Conservation (phyloP, 2,888 invertebrate species). For the Polymixis lichenea region DNA sequence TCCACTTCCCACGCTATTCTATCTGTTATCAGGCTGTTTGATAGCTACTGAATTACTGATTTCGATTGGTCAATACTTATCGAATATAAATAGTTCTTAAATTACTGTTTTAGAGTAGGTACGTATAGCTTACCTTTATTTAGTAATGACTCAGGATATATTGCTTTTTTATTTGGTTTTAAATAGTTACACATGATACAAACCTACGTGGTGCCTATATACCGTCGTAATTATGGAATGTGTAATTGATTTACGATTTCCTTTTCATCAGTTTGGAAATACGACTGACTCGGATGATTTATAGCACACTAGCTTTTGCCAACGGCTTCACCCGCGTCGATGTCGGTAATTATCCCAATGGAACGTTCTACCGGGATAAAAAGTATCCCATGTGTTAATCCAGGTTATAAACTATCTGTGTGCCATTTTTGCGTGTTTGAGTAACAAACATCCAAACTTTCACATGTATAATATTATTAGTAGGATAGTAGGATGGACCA, state of each 20-base stretch:
- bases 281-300: slow-evolving; percentile 23
- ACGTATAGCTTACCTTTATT: slow-evolving; percentile 1
- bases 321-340: too few species aligned
- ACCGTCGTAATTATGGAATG: slow-evolving; percentile 1
- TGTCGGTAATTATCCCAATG: too few species aligned
- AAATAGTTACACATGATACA: not conserved
- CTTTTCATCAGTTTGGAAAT: slow-evolving; percentile 25
- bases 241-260: slow-evolving; percentile 1
- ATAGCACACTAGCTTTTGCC: not conserved
- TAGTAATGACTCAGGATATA: slow-evolving; percentile 17
- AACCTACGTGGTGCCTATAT: not conserved
- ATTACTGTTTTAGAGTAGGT: slow-evolving; percentile 25
- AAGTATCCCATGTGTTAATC: too few species aligned
- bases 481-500: not conserved
- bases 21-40: slow-evolving; percentile 54
- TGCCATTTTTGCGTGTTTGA: too few species aligned
- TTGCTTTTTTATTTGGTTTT: not conserved
- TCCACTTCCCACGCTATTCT: slow-evolving; percentile 65
- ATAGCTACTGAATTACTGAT: slow-evolving; percentile 47
- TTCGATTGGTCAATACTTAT: slow-evolving; percentile 38
- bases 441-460: too few species aligned
- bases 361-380: too few species aligned
- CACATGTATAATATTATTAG: too few species aligned
- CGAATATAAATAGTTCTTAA: slow-evolving; percentile 37
- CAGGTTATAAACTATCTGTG: too few species aligned